phyloP scores from a whole-genome alignment of 2,113 vertebrate species.

The Canis aureus region DNA sequence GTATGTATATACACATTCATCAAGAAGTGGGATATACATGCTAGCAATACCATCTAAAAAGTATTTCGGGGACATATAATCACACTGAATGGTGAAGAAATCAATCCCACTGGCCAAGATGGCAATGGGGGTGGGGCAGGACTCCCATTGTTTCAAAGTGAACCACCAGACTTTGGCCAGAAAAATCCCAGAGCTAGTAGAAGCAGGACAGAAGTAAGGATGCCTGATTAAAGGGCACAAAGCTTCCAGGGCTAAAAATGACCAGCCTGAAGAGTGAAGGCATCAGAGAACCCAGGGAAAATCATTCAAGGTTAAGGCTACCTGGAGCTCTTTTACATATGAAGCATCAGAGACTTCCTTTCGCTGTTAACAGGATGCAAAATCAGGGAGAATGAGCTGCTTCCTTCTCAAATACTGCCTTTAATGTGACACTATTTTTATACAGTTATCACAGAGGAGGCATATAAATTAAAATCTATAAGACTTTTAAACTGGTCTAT shows the following conservation, averaged over 20 bases:
- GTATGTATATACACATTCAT: conserved; percentile 83
- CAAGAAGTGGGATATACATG: conserved; percentile 94
- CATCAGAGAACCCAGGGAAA: not conserved
- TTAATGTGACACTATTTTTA: conserved; percentile 60
- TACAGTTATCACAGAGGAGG: not conserved
- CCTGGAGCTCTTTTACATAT: not conserved
- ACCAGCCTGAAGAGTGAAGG: conserved; percentile 44
- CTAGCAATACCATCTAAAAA: conserved; percentile 90
- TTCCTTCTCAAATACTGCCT: conserved; percentile 39
- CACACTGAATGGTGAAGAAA: conserved; percentile 90
- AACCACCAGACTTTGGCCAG: conserved; percentile 90
- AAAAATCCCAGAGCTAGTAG: conserved; percentile 87
- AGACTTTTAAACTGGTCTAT: not conserved
- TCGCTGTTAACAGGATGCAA: conserved; percentile 20
- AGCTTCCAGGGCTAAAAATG: conserved; percentile 58
- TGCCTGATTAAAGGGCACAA: not conserved
- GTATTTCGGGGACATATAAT: conserved; percentile 91
- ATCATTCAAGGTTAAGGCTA: not conserved
- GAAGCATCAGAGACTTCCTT: not conserved
- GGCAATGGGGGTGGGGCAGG: conserved; percentile 86
- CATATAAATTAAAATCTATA: conserved; percentile 58
- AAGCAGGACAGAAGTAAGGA: conserved; percentile 81
- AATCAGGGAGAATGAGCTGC: conserved; percentile 33
- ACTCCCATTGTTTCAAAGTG: conserved; percentile 89
- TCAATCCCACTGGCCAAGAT: conserved; percentile 89